Conservation (phyloP, 1,140 invertebrate species). For the Aphidius gifuensis region DNA sequence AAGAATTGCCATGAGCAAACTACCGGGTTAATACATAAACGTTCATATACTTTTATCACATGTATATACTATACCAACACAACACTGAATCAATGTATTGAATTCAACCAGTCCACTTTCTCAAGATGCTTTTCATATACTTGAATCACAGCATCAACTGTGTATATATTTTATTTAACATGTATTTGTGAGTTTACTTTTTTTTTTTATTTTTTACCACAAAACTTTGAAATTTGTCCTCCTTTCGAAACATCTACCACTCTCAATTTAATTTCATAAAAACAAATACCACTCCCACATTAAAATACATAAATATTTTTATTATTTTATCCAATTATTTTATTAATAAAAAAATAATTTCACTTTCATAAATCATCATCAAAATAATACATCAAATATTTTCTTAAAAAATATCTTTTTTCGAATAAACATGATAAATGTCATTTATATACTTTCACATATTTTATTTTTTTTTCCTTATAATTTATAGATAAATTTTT, state of each 20-base stretch:
- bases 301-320: too few relatives aligned
- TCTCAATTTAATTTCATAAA: too few relatives aligned
- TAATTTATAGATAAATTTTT: not conserved
- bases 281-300: too few relatives aligned
- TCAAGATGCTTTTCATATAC: slow-evolving; percentile 7
- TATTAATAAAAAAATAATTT: not conserved
- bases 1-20: too few relatives aligned
- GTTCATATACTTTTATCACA: slow-evolving; percentile 2
- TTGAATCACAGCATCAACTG: not conserved
- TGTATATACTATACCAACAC: not conserved
- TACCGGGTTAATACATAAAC: not conserved
- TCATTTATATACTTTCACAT: not conserved
- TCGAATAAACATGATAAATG: too few relatives aligned
- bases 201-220: not conserved
- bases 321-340: slow-evolving; percentile 1
- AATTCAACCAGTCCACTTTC: slow-evolving; percentile 20
- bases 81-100: slow-evolving; percentile 4
- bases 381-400: not conserved
- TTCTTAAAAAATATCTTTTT: not conserved
- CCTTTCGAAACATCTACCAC: slow-evolving; percentile 16
- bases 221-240: slow-evolving; percentile 14
- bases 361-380: not conserved
- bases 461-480: slow-evolving; percentile 4
- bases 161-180: slow-evolving; percentile 6
- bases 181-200: slow-evolving; percentile 4